A percentile compares a stretch with the other conserved stretches of the same genome.
phyloP scores from a whole-genome alignment of 2,797 vertebrate species.

The Hydrolagus colliei region DNA sequence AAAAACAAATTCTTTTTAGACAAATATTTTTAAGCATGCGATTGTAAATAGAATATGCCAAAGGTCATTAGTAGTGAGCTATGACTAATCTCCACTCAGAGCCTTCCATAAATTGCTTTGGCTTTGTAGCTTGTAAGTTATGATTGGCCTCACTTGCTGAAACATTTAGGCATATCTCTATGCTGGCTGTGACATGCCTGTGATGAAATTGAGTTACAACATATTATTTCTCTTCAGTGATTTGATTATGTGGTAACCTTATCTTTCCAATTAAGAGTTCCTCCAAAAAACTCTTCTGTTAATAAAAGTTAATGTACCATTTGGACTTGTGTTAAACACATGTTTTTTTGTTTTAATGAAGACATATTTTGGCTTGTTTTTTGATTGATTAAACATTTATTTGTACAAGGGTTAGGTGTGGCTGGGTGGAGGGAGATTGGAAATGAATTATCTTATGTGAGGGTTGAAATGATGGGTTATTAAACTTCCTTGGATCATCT shows the following conservation, averaged over 20 bases:
- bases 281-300: neutral
- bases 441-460: neutral
- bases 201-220: neutral
- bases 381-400: neutral
- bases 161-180: neutral
- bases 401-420: neutral
- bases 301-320: no score
- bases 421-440: no score
- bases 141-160: neutral
- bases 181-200: no score
- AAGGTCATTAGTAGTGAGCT: neutral
- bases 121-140: conserved; percentile 7
- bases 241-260: neutral
- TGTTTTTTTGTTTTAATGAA: no score
- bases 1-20: no score
- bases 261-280: neutral
- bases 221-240: neutral
- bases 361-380: neutral
- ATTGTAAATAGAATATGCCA: neutral
- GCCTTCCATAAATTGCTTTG: neutral
- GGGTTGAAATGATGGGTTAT: no score
- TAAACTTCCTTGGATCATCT: neutral
- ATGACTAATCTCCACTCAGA: neutral
- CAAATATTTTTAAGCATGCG: no score
- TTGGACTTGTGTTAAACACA: no score